Base-by-base conservation (phyloP, 1,140 invertebrate species). In the Melipona quadrifasciata region DNA sequence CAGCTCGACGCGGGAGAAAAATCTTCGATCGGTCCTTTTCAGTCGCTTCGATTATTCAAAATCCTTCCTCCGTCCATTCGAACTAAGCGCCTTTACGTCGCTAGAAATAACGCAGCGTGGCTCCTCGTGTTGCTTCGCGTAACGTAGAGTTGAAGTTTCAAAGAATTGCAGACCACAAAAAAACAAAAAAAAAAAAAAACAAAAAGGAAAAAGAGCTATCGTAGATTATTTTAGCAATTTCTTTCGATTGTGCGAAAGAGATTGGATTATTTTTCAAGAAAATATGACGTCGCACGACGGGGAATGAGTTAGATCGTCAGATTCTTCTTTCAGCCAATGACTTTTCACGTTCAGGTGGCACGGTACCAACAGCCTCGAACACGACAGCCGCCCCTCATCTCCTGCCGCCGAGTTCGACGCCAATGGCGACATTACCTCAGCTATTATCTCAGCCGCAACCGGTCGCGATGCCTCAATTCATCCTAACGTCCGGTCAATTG, bases 401-500 rank as follows among this genome's bases (percentile, higher is more conserved):
- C 82, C 91, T 94, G 95, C 92, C 93, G 80, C 91, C 94, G 72
- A 93, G 93, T 89, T 92, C 94, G 83, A 91, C 93, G 81, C 93
- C 94, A 84, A 94, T 95, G 93, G 94, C 92, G 87, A 94, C 94
- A 88, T 93, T 95, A 90, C 95, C 94, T 90, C 96, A 95, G 94
- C 94, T 96, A 87, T 93, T 96, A 85, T 95, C 95, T 73, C 95
- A 95, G 88, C 95, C 95, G 72, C 95, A 96, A 94, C 97, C 97
- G 58, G 97, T 97, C 74, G 96, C 97, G 67, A 97, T 98, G 96
- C 98, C 98, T 76, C 98, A 98, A 95, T 97, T 98, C 85, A 98
- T 99, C 92, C 96, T 99, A 87, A 98, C 97, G 71, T 98, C 98
- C 82, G 98, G 98, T 84, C 98, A 98, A 95, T 96, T 98, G 90